Base-by-base conservation (phyloP, 2,797 vertebrate species). In the Girardinus metallicus region DNA sequence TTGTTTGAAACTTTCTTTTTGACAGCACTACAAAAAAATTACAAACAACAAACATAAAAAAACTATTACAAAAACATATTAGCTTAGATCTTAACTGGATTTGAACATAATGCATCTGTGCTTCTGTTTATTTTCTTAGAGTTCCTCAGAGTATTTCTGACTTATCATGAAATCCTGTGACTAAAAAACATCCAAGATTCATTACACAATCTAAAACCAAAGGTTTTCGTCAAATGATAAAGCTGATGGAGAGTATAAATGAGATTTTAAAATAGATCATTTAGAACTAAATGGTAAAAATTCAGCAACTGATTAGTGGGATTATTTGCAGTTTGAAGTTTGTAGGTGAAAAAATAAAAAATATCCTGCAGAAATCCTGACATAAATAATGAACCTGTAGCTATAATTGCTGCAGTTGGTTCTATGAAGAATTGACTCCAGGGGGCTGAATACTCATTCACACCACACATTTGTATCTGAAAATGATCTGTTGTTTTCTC, bases 81-180 rank as follows among this genome's bases (percentile, higher is more conserved):
- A n/a, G 76, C 26, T 2, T 46, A 72, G 66, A 43, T 43, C 60
- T 75, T 44, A 75, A 75, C 57, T 80, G 75, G 43, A 77, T 83
- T 78, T 72, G 79, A 81, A 87, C 44, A 66, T 41, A 36, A 83
- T 78, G 44, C 73, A 53, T 87, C 47, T 77, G 60, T 77, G 57
- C 74, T 79, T 79, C 77, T 82, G 79, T 88, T 82, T 84, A 78
- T 82, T 83, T 87, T 82, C 70, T 88, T 77, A 79, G 80, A 57
- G 34, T 78, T 72, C 41, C 87, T 78, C 75, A 10, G 81, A 13
- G 34, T 78, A 82, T 55, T 77, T 79, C 81, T 70, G 16, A 31
- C 77, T 80, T 84, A 88, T 89, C 76, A 79, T 80, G 49, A 85
- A 83, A 89, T 77, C 82, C 78, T 78, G 51, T 83, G 64, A 84